A percentile compares a stretch with the other conserved stretches of the same genome.
Conservation (phyloP, 2,888 invertebrate species). For the Apamea anceps region DNA sequence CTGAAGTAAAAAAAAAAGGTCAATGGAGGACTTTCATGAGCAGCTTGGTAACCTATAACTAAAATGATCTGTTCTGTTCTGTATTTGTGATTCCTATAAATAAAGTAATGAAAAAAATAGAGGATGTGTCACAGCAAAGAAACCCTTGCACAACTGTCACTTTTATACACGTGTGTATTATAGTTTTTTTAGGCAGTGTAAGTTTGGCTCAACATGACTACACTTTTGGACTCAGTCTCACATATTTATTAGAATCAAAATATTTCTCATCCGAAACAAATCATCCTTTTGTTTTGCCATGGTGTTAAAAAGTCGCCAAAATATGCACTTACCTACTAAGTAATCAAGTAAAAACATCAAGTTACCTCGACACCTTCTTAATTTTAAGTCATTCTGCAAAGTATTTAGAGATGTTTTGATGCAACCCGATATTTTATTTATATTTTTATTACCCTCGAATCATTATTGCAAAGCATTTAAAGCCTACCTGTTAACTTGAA, state of each 20-base stretch:
- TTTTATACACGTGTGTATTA: background rate
- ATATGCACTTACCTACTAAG: background rate
- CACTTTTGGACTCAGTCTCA: background rate
- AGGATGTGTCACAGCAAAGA: background rate
- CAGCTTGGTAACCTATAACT: background rate
- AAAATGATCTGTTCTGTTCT: background rate
- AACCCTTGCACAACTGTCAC: background rate
- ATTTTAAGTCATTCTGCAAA: background rate
- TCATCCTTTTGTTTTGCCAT: background rate
- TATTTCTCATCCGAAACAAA: no score
- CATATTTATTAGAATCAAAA: background rate
- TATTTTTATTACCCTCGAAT: background rate
- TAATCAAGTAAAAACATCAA: background rate
- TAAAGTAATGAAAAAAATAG: background rate
- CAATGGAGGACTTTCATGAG: background rate
- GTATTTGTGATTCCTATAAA: background rate
- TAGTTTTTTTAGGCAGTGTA: background rate
- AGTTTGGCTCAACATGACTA: background rate
- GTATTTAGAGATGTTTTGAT: background rate
- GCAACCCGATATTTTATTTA: background rate
- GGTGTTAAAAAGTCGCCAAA: background rate
- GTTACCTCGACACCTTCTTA: background rate
- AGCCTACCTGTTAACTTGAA: background rate
- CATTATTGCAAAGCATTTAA: background rate
- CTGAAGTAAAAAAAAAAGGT: no score